These are phyloP conservation scores for Xenopus laevis DNA, from an alignment of 2,113 vertebrate species.

Conservation along the genomic window DNA sequence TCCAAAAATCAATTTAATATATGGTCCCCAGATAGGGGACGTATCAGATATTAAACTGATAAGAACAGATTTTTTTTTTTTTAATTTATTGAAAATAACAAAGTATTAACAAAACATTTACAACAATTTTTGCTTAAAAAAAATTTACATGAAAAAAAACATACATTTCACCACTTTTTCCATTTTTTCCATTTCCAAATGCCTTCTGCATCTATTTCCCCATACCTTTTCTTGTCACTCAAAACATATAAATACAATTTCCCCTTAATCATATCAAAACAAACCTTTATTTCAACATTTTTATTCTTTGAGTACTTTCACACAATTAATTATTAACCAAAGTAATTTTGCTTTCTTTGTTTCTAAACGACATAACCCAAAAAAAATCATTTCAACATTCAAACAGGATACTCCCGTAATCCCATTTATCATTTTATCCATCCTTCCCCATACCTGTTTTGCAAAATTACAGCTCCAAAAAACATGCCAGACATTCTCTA, in stretches of 20 bases:
- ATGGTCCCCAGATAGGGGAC: too few relatives aligned
- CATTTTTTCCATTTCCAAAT: not conserved
- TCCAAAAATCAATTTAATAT: too few relatives aligned
- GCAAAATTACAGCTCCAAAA: not conserved
- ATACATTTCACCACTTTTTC: too few relatives aligned
- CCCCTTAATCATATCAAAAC: not conserved
- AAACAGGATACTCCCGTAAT: not conserved
- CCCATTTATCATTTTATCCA: not conserved
- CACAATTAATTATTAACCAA: not conserved
- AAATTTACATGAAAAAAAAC: too few relatives aligned
- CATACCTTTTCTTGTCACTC: not conserved
- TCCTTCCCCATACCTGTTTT: not conserved
- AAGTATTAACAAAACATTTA: too few relatives aligned
- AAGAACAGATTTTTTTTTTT: too few relatives aligned
- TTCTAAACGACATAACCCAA: not conserved
- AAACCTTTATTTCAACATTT: not conserved
- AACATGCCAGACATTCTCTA: not conserved
- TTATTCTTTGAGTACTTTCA: not conserved
- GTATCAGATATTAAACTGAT: too few relatives aligned
- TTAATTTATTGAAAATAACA: too few relatives aligned
- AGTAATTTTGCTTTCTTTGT: not conserved
- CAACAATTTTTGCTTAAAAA: too few relatives aligned
- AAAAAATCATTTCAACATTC: not conserved
- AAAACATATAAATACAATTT: not conserved
- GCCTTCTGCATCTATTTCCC: not conserved